Percentiles rank a stretch among this genome's conserved stretches.
Conservation (phyloP, 2,888 invertebrate species). For the Notodonta ziczac region DNA sequence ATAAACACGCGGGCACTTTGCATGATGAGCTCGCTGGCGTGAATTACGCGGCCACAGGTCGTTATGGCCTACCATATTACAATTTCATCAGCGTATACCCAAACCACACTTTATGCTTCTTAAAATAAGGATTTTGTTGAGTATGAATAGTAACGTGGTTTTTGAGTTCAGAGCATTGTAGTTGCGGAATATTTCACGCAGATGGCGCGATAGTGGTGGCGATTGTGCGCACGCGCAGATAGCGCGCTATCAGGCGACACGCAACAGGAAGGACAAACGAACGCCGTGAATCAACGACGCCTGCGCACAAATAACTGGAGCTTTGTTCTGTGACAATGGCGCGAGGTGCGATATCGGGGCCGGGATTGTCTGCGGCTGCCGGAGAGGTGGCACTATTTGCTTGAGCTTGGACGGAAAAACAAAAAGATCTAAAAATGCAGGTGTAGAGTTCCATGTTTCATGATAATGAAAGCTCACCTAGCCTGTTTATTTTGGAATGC, state of each 20-base stretch:
- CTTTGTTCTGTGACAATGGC: slow-evolving; percentile 50
- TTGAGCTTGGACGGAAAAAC: too few relatives aligned
- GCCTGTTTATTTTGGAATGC: too few relatives aligned
- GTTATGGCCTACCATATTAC: slow-evolving; percentile 51
- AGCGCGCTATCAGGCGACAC: slow-evolving; percentile 61
- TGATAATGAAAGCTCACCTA: too few relatives aligned
- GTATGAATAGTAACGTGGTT: slow-evolving; percentile 21
- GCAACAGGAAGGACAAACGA: slow-evolving; percentile 66
- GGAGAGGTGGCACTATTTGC: background rate
- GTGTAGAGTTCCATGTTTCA: too few relatives aligned
- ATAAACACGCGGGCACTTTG: slow-evolving; percentile 60
- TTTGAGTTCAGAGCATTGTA: slow-evolving; percentile 49
- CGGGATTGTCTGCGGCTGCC: background rate
- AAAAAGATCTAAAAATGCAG: too few relatives aligned
- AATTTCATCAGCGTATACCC: background rate
- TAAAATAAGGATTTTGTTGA: slow-evolving; percentile 12
- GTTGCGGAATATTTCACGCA: slow-evolving; percentile 78
- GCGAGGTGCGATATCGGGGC: slow-evolving; percentile 31
- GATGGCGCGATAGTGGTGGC: slow-evolving; percentile 73
- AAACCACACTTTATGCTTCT: slow-evolving; percentile 28
- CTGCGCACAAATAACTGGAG: slow-evolving; percentile 48
- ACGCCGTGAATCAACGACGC: slow-evolving; percentile 71
- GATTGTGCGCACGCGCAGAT: slow-evolving; percentile 67
- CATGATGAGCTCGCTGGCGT: slow-evolving; percentile 80
- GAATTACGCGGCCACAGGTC: slow-evolving; percentile 80